Base-by-base conservation (phyloP, 2,888 invertebrate species). In the Nomada ferruginata region DNA sequence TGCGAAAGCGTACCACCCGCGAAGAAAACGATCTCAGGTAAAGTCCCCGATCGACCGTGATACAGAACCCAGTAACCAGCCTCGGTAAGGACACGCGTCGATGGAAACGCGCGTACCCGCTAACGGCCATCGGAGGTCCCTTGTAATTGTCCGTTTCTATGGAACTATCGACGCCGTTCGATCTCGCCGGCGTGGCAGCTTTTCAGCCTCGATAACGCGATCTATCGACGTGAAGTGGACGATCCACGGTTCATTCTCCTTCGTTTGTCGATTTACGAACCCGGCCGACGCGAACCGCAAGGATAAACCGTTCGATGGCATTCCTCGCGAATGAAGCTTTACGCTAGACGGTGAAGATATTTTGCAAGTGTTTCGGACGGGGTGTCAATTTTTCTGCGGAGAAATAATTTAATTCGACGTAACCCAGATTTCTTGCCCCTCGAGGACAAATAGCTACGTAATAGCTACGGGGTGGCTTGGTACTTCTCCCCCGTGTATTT, bases 291-390 rank as follows among this genome's bases (percentile, higher is more conserved):
- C 69, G 61, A 84, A 84, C 77, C 84, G 84, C 84, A 75, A 84
- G 75, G 77, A 81, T 78, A 74, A 85, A 85, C 85, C 81, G 85
- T 81, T 81, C 69, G 85, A 81, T 76, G 75, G 76, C 71, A 61
- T 77, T 64, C 63, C 7, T 13, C 42, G 20, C n/a, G n/a, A 10
- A 26, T 26, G 9, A 5, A 18, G 2, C 9, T 18, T 29, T 36
- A 36, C 9, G 59, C 18, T 13, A 1, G 2, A 47, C 3, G 47
- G 11, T 13, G 36, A 36, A 7, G 36, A 36, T 7, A 5, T 7
- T 5, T 7, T 7, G 36, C 7, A 5, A 5, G 7, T 7, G 7
- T 36, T 36, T 36, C 7, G 36, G 36, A 0, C 36, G 36, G 36
- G 36, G 7, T 36, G 36, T 36, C 0, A 7, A 29, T 29, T 5